Base-by-base conservation (phyloP, 1,140 invertebrate species). In the Pogonomyrmex californicus region DNA sequence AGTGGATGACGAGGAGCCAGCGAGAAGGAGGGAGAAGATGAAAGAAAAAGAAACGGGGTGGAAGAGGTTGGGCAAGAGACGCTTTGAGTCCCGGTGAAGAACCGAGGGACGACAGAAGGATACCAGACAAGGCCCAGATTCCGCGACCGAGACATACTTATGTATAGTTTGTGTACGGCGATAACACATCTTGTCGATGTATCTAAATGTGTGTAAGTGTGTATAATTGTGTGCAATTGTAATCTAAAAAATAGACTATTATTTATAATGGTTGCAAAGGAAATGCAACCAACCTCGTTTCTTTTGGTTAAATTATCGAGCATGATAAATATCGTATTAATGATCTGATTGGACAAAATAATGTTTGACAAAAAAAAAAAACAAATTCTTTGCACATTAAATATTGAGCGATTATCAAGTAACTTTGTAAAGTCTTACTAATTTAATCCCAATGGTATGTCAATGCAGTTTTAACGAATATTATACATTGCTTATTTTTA, bases 1-100 rank as follows among this genome's bases (percentile, higher is more conserved):
- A 76, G 47, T 63, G 73, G 88, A 90, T 88, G 87, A 92, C 85
- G 87, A 88, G 76, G 76, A 73, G 78, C 65, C 71, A 58, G 75
- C 62, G 41, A 76, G 54, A 68, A 60, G 68, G 38, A 65, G 58
- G 60, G 60, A 77, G 68, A 75, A 86, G 81, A 79, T 10, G 68
- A 81, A 81, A 41, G 78, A 54, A 70, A 62, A 81, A 49, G 44
- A 38, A 12, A 23, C 63, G 49, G n/a, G 75, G 51, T 70, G 49
- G 51, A 63, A 51, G 73, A 79, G 38, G 54, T 33, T 78, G 70
- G 68, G 17, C n/a, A 60, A 56, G 86, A 62, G 60, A 51, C 41
- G 54, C 76, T 68, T 79, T 33, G 70, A 83, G 30, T 41, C 81
- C 10, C 36, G 63, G 44, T 60, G 62, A 36, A 77, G 60, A 68